A percentile compares a stretch with the other conserved stretches of the same genome.
phyloP scores from a whole-genome alignment of 64 coral and sea anemone genomes.

The Platygyra sinensis region DNA sequence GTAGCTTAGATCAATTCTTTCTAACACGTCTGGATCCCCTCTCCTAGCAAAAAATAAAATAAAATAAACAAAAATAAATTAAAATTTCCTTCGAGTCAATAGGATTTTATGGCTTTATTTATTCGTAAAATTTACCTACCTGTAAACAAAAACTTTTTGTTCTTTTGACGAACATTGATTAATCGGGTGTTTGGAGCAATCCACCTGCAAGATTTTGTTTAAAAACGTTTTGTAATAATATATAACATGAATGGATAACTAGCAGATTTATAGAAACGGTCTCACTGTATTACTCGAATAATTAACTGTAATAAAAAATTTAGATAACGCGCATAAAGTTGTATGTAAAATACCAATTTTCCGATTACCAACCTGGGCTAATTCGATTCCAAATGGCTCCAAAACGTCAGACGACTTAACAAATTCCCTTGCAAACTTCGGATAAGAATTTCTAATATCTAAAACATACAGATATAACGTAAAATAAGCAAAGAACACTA shows the following conservation, averaged over 20 bases:
- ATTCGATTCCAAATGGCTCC: slow-evolving; percentile 49
- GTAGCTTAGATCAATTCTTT: slow-evolving; percentile 1
- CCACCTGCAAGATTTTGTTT: not conserved
- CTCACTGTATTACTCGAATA: no score
- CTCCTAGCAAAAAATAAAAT: slow-evolving; percentile 17
- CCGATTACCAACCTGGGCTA: slow-evolving; percentile 7
- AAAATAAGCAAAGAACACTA: not conserved
- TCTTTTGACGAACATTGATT: slow-evolving; percentile 4
- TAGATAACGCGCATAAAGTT: no score
- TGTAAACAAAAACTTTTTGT: not conserved
- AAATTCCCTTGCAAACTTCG: slow-evolving; percentile 26
- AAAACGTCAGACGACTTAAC: slow-evolving; percentile 22
- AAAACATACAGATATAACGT: not conserved
- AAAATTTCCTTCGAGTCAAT: not conserved
- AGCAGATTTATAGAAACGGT: no score
- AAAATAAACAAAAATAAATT: not conserved
- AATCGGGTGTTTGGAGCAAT: not conserved
- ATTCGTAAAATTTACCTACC: not conserved
- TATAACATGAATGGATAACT: no score
- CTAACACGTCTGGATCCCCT: not conserved
- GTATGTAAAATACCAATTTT: no score
- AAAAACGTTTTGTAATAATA: not conserved
- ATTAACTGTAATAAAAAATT: no score
- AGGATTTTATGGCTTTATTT: not conserved
- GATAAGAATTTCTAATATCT: slow-evolving; percentile 38